Evolutionary conservation across 2,888 invertebrate species (phyloP), one percentile per base, ranked within the genome.

Genomic region (Chrysodeixis includens): DNA sequence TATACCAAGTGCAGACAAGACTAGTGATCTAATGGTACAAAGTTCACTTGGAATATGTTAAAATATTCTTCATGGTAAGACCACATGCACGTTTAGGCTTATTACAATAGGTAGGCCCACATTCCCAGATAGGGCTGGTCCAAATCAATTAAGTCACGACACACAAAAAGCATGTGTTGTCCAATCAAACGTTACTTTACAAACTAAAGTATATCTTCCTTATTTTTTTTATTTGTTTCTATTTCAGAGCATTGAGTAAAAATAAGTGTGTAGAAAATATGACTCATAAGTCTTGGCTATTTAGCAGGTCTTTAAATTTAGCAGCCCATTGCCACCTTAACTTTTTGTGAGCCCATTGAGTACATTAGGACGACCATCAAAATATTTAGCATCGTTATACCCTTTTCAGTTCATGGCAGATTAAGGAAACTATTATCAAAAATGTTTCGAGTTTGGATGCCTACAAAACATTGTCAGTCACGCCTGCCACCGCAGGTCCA

Each of bases 1-100:
- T 7, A 49, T 20, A 20, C 46, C 46, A 18, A 49, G 9, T 49
- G 46, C 46, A 49, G 46, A 49, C 46, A 20, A 20, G 20, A 18
- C 20, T 49, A 49, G 46, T 49, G 46, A 49, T 49, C 46, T 49
- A 59, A 58, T 52, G 30, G 74, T 69, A 57, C 65, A 69, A 73
- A 73, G 74, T 74, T 54, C 73, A 62, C 18, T 65, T 30, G 44
- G 56, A 59, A 51, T 53, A 59, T 35, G 53, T 65, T 69, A 54
- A 69, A 74, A 65, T 65, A 69, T 73, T 49, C 55, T 62, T 26
- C 35, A 53, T 56, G 56, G 51, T 73, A 56, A 52, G 63, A 69
- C 69, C 59, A 73, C 69, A 53, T 69, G 30, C 61, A 69, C 61
- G 62, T 69, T 54, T 46, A 49, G 46, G 46, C 46, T 49, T 20